Conservation (phyloP, 1,140 invertebrate genomes). For the Zaprionus ghesquierei region DNA sequence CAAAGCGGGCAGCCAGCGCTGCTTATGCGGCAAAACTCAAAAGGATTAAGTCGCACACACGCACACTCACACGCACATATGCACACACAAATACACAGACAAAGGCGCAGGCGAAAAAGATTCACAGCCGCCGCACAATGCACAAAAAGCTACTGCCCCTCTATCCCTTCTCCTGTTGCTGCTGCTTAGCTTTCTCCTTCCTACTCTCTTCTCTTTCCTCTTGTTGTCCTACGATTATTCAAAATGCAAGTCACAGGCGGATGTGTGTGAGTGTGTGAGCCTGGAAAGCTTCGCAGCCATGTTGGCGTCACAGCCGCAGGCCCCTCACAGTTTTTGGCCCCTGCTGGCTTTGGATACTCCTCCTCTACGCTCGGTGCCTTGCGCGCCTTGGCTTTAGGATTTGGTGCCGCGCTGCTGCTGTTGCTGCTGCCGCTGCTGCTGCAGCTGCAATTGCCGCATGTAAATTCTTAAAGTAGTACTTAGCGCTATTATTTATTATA, state of each 20-base stretch:
- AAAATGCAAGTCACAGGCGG: constrained; percentile 71
- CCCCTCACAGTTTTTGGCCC: constrained; percentile 5
- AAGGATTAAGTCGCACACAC: constrained; percentile 72
- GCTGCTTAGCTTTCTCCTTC: background rate
- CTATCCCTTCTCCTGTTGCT: background rate
- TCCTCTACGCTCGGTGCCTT: background rate
- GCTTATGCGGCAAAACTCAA: constrained; percentile 80
- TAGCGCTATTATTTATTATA: constrained; percentile 82
- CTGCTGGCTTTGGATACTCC: background rate
- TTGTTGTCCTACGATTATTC: constrained; percentile 67
- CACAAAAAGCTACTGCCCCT: constrained; percentile 56
- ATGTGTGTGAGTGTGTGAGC: constrained; percentile 39
- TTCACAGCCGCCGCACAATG: constrained; percentile 71
- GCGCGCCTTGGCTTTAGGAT: constrained; percentile 48
- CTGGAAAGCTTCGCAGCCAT: constrained; percentile 72
- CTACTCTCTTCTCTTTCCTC: background rate
- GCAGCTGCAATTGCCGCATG: constrained; percentile 74
- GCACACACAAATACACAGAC: constrained; percentile 20
- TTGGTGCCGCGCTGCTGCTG: constrained; percentile 41
- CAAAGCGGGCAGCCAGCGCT: background rate
- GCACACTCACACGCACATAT: constrained; percentile 15
- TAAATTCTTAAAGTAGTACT: constrained; percentile 82
- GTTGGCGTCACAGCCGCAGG: constrained; percentile 58
- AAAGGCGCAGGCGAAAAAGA: constrained; percentile 61
- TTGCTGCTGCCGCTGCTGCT: constrained; percentile 20